Evolutionary conservation across 2,888 invertebrate species (phyloP).

Genomic region (Brachylomia viminalis): DNA sequence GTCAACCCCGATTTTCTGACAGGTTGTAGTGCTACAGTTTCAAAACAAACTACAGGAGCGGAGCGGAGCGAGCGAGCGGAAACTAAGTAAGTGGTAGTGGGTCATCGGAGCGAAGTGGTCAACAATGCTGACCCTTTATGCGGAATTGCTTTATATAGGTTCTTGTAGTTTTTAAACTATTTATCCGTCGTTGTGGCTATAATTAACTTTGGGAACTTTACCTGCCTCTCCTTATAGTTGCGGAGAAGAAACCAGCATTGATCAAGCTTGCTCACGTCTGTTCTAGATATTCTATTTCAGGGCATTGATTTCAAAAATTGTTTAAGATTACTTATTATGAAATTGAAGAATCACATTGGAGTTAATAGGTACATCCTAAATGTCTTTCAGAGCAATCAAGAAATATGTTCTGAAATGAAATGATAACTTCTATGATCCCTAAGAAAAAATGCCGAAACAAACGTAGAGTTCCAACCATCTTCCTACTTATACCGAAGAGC

Average conservation of each 20-base stretch:
- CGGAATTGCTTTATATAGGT: slow-evolving; percentile 7
- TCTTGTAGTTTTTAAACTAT: not conserved
- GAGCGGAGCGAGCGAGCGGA: not conserved
- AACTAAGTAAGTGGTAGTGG: slow-evolving; percentile 2
- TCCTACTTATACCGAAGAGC: slow-evolving; percentile 15
- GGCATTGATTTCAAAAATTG: not conserved
- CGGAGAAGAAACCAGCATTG: not conserved
- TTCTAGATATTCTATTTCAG: not conserved
- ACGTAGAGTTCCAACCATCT: not conserved
- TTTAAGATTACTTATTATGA: not conserved
- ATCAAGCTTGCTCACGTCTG: too few species aligned
- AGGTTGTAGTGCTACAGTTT: not conserved
- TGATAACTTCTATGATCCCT: not conserved
- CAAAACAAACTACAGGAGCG: slow-evolving; percentile 7
- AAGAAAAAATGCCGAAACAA: not conserved
- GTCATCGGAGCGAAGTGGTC: slow-evolving; percentile 32
- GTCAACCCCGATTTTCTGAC: slow-evolving; percentile 36
- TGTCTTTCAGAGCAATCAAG: not conserved
- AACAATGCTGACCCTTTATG: slow-evolving; percentile 11
- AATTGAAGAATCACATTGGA: not conserved
- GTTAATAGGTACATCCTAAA: not conserved
- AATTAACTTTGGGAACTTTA: not conserved
- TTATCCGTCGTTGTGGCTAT: not conserved
- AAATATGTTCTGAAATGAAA: not conserved
- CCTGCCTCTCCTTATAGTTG: not conserved